Percentiles rank a stretch among this genome's conserved stretches.
Conservation (phyloP, 2,888 invertebrate species). For the Thumatha senex region DNA sequence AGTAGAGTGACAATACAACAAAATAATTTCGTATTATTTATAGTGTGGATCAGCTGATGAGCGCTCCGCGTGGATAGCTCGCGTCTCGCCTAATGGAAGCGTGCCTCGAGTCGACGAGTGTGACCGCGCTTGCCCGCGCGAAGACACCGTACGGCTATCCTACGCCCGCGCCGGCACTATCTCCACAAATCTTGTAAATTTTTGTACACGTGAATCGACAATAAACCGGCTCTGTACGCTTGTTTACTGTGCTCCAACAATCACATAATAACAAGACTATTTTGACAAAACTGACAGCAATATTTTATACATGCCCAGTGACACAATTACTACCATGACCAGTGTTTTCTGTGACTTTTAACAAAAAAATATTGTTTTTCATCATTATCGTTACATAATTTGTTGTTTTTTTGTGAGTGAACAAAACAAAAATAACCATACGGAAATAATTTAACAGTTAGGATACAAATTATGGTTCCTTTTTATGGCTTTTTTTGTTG, state of each 20-base stretch:
- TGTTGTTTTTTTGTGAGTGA: conserved; percentile 24
- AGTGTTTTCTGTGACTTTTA: conserved; percentile 19
- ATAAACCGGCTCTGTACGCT: conserved; percentile 54
- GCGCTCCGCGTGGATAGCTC: conserved; percentile 26
- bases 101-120: conserved; percentile 30
- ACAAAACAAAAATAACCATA: conserved; percentile 15
- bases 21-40: conserved; percentile 77
- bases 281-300: conserved; percentile 40
- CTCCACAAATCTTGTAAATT: conserved; percentile 46
- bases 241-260: conserved; percentile 54
- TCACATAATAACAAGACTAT: conserved; percentile 42
- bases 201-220: conserved; percentile 55
- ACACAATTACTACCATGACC: conserved; percentile 11
- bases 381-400: conserved; percentile 29
- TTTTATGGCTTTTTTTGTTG: conserved; percentile 30
- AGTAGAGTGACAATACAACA: conserved; percentile 49
- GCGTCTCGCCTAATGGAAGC: conserved; percentile 7
- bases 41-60: conserved; percentile 78
- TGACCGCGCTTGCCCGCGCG: conserved; percentile 18
- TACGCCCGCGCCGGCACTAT: conserved; percentile 37
- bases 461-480: conserved; percentile 41
- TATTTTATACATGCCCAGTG: conserved; percentile 22
- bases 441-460: conserved; percentile 27
- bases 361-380: conserved; percentile 11
- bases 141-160: conserved; percentile 26